Evolutionary conservation across 2,888 invertebrate species (phyloP).

Genomic region (Stegophylla sp.): DNA sequence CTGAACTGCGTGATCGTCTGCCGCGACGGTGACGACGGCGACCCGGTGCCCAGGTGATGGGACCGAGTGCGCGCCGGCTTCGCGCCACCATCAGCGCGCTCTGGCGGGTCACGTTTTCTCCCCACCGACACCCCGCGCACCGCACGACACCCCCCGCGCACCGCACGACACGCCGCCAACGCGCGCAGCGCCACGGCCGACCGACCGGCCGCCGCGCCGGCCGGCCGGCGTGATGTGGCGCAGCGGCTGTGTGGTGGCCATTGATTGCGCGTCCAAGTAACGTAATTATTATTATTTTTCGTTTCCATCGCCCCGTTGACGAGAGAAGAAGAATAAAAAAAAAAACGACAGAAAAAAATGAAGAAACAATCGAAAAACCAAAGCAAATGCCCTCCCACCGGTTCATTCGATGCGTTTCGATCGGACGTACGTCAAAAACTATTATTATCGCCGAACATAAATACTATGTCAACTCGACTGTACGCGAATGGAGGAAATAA

Average conservation of each 20-base stretch:
- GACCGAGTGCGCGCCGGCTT: slow-evolving; percentile 42
- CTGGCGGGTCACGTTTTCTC: slow-evolving; percentile 33
- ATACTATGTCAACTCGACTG: too few relatives aligned
- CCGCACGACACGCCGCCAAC: neutral
- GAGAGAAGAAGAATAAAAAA: neutral
- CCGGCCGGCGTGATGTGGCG: neutral
- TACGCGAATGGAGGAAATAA: too few relatives aligned
- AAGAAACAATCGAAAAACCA: too few relatives aligned
- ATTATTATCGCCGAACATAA: too few relatives aligned
- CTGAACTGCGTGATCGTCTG: slow-evolving; percentile 56
- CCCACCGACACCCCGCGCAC: neutral
- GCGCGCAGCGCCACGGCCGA: neutral
- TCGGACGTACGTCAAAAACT: too few relatives aligned
- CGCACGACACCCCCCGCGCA: neutral
- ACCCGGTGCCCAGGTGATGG: slow-evolving; percentile 58
- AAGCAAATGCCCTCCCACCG: neutral
- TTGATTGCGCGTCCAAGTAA: slow-evolving; percentile 12
- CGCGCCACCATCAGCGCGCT: slow-evolving; percentile 25
- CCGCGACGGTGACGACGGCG: slow-evolving; percentile 49
- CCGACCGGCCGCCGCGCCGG: neutral
- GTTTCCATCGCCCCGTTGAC: neutral
- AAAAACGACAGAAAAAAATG: neutral
- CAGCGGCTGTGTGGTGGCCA: neutral
- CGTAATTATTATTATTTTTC: slow-evolving; percentile 21
- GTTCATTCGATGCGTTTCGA: too few relatives aligned